These are phyloP conservation scores for Aradophagus sp. DNA, from an alignment of 1,140 invertebrate species.

Conservation along the genomic window DNA sequence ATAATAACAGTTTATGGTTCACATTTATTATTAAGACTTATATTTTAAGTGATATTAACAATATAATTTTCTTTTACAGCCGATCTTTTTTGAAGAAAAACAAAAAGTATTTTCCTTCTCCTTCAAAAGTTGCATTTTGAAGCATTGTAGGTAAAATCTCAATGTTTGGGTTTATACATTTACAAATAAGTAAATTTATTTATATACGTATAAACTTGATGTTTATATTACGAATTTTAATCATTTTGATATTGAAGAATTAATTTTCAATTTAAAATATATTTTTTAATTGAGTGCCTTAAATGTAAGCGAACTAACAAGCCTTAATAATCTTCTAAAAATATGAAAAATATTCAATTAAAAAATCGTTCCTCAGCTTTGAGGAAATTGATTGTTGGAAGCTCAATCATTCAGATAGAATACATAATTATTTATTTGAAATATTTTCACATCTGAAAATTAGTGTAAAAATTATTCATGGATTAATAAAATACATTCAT, in stretches of 20 bases:
- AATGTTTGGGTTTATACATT: constrained; percentile 1
- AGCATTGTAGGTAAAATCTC: not conserved
- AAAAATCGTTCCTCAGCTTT: too few species aligned
- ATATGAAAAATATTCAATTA: too few species aligned
- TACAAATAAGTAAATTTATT: constrained; percentile 32
- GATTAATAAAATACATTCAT: constrained; percentile 10
- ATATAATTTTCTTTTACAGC: constrained; percentile 55
- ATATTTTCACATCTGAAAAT: constrained; percentile 3
- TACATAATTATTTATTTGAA: too few species aligned
- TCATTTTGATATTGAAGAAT: constrained; percentile 10
- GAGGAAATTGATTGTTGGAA: too few species aligned
- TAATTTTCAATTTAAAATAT: constrained; percentile 4
- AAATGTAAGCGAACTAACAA: too few species aligned
- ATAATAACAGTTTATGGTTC: not conserved
- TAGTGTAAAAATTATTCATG: constrained; percentile 18
- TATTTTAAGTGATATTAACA: not conserved
- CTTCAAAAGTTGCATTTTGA: constrained; percentile 65
- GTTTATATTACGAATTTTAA: constrained; percentile 24
- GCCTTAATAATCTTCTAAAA: too few species aligned
- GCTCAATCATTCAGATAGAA: too few species aligned
- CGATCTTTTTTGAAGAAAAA: constrained; percentile 69
- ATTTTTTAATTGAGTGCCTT: constrained; percentile 22
- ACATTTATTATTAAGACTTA: not conserved
- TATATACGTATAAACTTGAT: constrained; percentile 28
- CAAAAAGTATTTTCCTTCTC: constrained; percentile 73